Conservation (phyloP, 2,888 invertebrate species). For the Auanema sp. region DNA sequence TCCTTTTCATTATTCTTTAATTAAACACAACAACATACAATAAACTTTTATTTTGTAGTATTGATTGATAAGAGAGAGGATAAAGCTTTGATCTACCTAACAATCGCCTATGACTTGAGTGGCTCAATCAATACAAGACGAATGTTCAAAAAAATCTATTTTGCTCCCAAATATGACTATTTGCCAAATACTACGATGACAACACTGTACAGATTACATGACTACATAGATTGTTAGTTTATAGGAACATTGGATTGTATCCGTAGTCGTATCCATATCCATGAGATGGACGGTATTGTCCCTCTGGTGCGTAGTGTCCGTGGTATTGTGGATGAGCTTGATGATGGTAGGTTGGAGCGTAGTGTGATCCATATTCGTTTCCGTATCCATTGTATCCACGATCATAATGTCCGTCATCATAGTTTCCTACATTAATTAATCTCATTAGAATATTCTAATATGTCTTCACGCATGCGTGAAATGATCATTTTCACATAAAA, state of each 20-base stretch:
- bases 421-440: constrained; percentile 23
- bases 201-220: no score
- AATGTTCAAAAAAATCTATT: no score
- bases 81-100: no score
- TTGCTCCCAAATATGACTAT: no score
- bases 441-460: constrained; percentile 9
- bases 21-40: no score
- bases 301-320: constrained; percentile 6
- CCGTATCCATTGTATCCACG: constrained; percentile 44
- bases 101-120: no score
- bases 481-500: neutral
- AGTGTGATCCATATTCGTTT: constrained; percentile 33
- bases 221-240: no score
- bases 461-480: neutral
- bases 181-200: no score
- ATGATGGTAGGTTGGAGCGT: constrained; percentile 29
- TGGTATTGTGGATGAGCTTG: constrained; percentile 21
- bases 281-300: constrained; percentile 34
- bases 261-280: constrained; percentile 26
- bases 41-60: no score
- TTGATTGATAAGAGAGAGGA: no score
- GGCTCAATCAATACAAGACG: no score
- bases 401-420: constrained; percentile 43
- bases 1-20: no score
- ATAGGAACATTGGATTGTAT: neutral